These are phyloP conservation scores for Nipponia nippon DNA, from an alignment of 2,113 vertebrate genomes.

Conservation along the genomic window DNA sequence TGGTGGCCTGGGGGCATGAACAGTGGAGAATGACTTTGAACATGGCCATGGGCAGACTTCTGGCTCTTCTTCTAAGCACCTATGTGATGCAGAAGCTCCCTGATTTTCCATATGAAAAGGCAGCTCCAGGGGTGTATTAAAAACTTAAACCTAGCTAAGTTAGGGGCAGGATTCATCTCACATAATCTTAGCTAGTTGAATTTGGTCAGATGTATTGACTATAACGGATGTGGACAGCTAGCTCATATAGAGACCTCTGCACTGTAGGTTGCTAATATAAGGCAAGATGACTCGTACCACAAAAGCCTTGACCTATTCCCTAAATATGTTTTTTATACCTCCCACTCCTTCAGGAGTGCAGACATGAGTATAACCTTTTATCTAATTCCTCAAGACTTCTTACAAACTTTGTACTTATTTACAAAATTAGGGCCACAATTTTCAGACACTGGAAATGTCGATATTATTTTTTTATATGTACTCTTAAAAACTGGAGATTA, in stretches of 20 bases:
- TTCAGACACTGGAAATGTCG: not conserved
- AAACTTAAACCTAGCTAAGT: not conserved
- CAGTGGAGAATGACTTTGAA: not conserved
- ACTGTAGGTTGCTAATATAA: not conserved
- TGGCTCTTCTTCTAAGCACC: not conserved
- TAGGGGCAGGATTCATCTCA: not conserved
- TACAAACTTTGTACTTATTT: not conserved
- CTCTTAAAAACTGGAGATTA: not conserved
- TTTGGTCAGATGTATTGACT: not conserved
- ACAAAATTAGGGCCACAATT: not conserved
- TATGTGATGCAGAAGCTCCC: fast-evolving
- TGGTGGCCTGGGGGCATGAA: not conserved
- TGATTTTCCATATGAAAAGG: not conserved
- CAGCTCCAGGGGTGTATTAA: not conserved
- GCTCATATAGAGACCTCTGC: not conserved
- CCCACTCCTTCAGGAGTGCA: not conserved
- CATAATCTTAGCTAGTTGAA: not conserved
- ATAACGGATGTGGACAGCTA: not conserved
- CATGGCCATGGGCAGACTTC: not conserved
- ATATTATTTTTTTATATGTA: too few relatives aligned
- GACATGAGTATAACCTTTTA: not conserved
- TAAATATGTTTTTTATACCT: not conserved
- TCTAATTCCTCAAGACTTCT: not conserved
- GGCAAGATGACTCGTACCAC: not conserved
- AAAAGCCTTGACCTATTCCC: not conserved